Evolutionary conservation across 2,113 vertebrate species (phyloP), one percentile per base, ranked within the genome.

Genomic region (Silurus glanis): DNA sequence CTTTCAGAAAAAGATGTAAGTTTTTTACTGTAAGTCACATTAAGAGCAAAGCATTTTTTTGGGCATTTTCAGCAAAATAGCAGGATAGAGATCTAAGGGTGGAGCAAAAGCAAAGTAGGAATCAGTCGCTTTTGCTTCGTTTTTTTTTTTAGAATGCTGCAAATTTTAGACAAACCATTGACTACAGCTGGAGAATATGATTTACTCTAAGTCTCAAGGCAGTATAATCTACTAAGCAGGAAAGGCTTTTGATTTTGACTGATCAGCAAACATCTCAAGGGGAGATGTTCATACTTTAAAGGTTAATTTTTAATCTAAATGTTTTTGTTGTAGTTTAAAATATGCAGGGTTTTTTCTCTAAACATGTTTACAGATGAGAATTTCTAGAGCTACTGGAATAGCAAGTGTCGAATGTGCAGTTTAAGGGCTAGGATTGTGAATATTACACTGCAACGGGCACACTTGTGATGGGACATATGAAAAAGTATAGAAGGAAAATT

Each of bases 31-130:
- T 86, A 51, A 76, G n/a, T 72, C 76, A 76, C 49, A 64, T 80
- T 64, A 88, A 72, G 80, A 84, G 78, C 16, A 53, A 86, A 89
- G 84, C 51, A 72, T 86, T 82, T 58, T 58, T 69, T 66, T 45
- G n/a, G 53, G 69, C 37, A 64, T 51, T 45, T 64, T 86, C 58
- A 71, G 64, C 64, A 58, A 16, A 25, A 51, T 25, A 19, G 21
- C 47, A 45, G 28, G 13, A 64, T 81, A 23, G 28, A 53, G 62
- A 55, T 74, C 66, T 37, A 49, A 37, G 28, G 64, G 67, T 72
- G 55, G 78, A 6, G 17, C 37, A 58, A 59, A 7, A 23, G 28
- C 14, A 81, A 16, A 1, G 21, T 72, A 69, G 37, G 59, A 79
- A 80, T n/a, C 17, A 80, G 55, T 85, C n/a, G 9, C 49, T 66